A percentile compares a stretch with the other conserved stretches of the same genome.
Conservation (phyloP, 2,797 vertebrate species). For the Pristis pectinata region DNA sequence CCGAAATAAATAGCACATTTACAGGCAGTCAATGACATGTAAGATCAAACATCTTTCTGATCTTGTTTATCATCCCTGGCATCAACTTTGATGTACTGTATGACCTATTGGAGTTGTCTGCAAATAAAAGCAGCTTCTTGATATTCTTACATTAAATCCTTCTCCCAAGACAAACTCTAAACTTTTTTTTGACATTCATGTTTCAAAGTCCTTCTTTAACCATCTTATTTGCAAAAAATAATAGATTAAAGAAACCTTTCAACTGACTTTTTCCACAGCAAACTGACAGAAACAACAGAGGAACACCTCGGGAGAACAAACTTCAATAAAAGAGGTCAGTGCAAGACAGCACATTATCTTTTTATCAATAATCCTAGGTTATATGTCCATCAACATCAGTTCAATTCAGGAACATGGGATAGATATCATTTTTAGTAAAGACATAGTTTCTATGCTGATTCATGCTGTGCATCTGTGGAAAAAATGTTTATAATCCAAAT, state of each 20-base stretch:
- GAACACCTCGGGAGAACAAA: not conserved
- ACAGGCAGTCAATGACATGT: conserved; percentile 16
- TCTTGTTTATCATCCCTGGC: conserved; percentile 35
- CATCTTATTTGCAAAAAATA: not conserved
- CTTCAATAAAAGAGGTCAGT: not conserved
- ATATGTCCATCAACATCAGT: not conserved
- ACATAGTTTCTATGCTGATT: not conserved
- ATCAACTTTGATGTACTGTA: conserved; percentile 31
- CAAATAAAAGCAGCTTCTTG: not conserved
- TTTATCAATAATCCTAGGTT: not conserved
- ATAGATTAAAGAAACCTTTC: conserved; percentile 13
- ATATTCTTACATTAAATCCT: conserved; percentile 10
- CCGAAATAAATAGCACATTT: conserved; percentile 18
- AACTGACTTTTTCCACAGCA: not conserved
- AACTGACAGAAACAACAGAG: not conserved
- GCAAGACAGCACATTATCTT: not conserved
- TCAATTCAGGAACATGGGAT: not conserved
- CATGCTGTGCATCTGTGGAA: not conserved
- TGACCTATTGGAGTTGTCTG: conserved; percentile 25
- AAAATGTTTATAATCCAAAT: not conserved
- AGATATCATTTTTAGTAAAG: not conserved
- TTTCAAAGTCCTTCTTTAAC: conserved; percentile 24
- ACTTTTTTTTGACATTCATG: not conserved
- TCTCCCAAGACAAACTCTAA: not conserved
- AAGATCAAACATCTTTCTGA: conserved; percentile 33